Conservation (phyloP, 2,888 invertebrate genomes). For the Dascillus cervinus region DNA sequence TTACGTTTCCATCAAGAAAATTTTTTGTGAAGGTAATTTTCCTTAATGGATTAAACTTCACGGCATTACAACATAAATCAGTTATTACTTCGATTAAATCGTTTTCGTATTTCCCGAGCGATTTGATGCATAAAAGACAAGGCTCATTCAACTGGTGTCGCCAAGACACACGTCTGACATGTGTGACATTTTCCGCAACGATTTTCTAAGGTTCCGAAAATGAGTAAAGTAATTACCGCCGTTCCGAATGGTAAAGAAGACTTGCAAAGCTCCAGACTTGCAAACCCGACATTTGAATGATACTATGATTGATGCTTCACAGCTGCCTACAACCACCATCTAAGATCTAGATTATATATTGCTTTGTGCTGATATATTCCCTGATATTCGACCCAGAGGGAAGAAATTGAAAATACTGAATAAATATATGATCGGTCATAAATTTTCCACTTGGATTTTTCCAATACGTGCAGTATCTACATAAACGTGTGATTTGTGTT, state of each 20-base stretch:
- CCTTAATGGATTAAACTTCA: too few species aligned
- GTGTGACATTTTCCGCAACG: too few species aligned
- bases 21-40: too few species aligned
- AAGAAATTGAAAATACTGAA: constrained; percentile 36
- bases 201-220: background rate
- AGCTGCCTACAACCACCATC: constrained; percentile 27
- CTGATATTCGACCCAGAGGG: constrained; percentile 26
- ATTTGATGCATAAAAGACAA: too few species aligned
- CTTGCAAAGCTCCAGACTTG: constrained; percentile 10
- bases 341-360: constrained; percentile 33
- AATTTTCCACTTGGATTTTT: constrained; percentile 32
- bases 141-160: too few species aligned
- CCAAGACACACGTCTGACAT: too few species aligned
- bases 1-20: too few species aligned
- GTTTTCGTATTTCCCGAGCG: too few species aligned
- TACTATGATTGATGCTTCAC: constrained; percentile 32
- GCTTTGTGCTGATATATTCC: constrained; percentile 31
- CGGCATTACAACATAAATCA: too few species aligned
- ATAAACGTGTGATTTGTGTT: constrained; percentile 33
- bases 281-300: constrained; percentile 20
- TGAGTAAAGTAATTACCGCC: background rate
- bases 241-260: background rate
- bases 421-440: constrained; percentile 37
- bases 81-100: too few species aligned
- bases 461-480: constrained; percentile 30